A percentile compares a stretch with the other conserved stretches of the same genome.
Evolutionary conservation across 2,113 vertebrate genomes (phyloP).

Genomic region (Microtus pennsylvanicus): DNA sequence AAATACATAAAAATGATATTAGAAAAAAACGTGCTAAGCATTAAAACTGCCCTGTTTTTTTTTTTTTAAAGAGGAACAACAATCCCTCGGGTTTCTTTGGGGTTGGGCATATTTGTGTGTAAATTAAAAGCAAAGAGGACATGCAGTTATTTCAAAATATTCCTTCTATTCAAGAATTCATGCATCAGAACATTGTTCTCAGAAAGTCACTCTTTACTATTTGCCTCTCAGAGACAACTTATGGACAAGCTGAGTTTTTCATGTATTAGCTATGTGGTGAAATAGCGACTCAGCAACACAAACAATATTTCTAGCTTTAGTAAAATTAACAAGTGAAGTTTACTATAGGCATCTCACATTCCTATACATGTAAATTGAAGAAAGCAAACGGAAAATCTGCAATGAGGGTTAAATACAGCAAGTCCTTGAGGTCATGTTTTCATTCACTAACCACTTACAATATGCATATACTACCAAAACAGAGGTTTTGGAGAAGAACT

Average conservation of each 20-base stretch:
- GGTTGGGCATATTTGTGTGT: not conserved
- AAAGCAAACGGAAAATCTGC: not conserved
- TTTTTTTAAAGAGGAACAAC: not conserved
- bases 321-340: not conserved
- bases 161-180: not conserved
- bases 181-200: not conserved
- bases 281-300: not conserved
- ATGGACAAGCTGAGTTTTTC: not conserved
- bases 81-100: not conserved
- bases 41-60: not conserved
- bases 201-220: not conserved
- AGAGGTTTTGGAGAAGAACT: not conserved
- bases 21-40: not conserved
- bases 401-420: not conserved
- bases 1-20: not conserved
- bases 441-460: not conserved
- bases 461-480: not conserved
- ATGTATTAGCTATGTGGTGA: not conserved
- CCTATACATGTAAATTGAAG: not conserved
- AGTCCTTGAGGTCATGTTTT: not conserved
- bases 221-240: conserved; percentile 10
- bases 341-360: not conserved
- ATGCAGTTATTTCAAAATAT: not conserved
- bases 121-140: not conserved
- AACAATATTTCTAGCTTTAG: not conserved